Base-by-base conservation (phyloP, 2,888 invertebrate species). In the Mimumesa dahlbomi region DNA sequence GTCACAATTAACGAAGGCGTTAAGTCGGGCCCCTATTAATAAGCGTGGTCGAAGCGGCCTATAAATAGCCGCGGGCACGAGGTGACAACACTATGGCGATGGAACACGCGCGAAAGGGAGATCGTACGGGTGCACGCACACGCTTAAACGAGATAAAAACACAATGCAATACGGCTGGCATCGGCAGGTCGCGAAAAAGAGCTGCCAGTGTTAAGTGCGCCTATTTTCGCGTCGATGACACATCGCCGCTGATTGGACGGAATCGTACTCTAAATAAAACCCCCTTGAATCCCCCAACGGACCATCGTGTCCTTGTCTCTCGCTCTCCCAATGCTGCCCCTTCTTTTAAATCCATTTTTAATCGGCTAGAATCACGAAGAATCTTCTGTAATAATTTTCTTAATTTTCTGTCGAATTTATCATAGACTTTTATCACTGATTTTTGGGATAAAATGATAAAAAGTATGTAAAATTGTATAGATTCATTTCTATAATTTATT, bases 151-250 rank as follows among this genome's bases (percentile, higher is more conserved):
- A 63, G 71, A 68, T 71, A 76, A 81, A 75, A 70, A 78, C 73
- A 73, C 76, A 77, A 82, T 73, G 73, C 64, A 53, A 66, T 66
- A 75, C 78, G 73, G 73, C 70, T 77, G 72, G 82, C 84, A 84
- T 82, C 83, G 83, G 79, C 81, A 82, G 81, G 79, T 82, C 84
- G 82, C 63, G 68, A 75, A 83, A 82, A 73, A 82, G 79, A 77
- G 80, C 77, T 83, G 80, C 75, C 80, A 79, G 82, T 83, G 84
- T 82, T 85, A 82, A 84, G 82, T 83, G 84, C 77, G 84, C 78
- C 85, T 85, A 85, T 85, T 85, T 83, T 85, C 77, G 84, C 80
- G 76, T 29, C 73, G 84, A 85, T 85, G 85, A 85, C 85, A 85
- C 85, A 85, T 84, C 83, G 75, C 53, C 68, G 76, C 80, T 81